phyloP scores from a whole-genome alignment of 2,113 vertebrate genomes.

The Neomonachus schauinslandi region DNA sequence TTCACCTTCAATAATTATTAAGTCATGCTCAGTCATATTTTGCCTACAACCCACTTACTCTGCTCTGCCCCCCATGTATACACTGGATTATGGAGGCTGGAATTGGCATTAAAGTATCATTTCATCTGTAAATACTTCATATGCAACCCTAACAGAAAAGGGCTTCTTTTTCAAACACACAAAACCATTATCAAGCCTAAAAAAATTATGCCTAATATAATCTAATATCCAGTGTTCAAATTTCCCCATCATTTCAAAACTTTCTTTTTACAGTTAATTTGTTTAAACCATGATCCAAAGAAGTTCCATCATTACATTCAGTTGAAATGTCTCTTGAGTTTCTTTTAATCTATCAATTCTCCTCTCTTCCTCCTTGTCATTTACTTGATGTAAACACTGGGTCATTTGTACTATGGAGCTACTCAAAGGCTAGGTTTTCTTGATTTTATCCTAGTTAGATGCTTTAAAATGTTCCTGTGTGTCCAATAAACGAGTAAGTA shows the following conservation, averaged over 20 bases:
- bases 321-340: background rate
- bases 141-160: background rate
- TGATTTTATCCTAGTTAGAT: background rate
- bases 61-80: background rate
- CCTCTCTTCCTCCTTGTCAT: background rate
- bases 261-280: background rate
- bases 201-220: conserved; percentile 20
- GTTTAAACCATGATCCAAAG: conserved; percentile 16
- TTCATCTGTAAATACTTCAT: background rate
- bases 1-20: conserved; percentile 33
- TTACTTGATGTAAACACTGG: conserved; percentile 1
- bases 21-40: background rate
- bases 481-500: conserved; percentile 38
- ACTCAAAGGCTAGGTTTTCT: conserved; percentile 13
- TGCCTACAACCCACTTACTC: background rate
- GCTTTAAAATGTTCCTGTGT: conserved; percentile 48
- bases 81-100: background rate
- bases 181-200: background rate
- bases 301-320: background rate
- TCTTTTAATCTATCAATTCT: background rate
- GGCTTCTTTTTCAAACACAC: background rate
- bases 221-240: conserved; percentile 22
- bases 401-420: conserved; percentile 7
- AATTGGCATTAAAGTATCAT: conserved; percentile 38
- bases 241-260: conserved; percentile 12